These are phyloP conservation scores for Scolopax rusticola DNA, from an alignment of 2,797 vertebrate genomes.

Conservation along the genomic window DNA sequence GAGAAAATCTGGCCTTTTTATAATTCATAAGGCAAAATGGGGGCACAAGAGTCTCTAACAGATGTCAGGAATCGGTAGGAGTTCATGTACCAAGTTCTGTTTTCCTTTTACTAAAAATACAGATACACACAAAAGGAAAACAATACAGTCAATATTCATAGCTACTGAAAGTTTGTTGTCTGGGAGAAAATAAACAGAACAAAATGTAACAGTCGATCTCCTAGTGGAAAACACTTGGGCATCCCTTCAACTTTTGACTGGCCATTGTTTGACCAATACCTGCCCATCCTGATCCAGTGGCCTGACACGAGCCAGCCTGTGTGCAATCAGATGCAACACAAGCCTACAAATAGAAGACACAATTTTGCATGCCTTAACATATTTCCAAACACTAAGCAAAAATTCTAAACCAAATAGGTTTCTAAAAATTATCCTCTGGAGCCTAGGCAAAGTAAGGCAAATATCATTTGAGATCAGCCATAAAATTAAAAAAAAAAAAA, in stretches of 20 bases:
- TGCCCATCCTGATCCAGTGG: not conserved
- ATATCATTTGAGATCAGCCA: not conserved
- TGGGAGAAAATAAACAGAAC: not conserved
- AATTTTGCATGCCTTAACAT: not conserved
- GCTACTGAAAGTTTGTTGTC: not conserved
- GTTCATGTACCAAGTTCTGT: not conserved
- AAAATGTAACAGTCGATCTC: not conserved
- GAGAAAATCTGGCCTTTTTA: not conserved
- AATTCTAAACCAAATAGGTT: not conserved
- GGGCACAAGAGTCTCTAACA: not conserved
- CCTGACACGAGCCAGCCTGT: not conserved
- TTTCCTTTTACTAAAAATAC: not conserved
- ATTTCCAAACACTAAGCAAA: not conserved
- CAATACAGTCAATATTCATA: not conserved
- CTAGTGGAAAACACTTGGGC: not conserved
- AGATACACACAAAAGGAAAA: not conserved
- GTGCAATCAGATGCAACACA: not conserved
- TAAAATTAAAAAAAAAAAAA: not conserved
- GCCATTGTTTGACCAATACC: not conserved
- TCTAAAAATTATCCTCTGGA: not conserved
- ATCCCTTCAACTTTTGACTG: not conserved
- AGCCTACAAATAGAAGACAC: not conserved
- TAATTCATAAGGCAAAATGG: not conserved
- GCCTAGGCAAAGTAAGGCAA: not conserved
- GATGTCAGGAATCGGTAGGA: not conserved